A percentile compares a stretch with the other conserved stretches of the same genome.
Evolutionary conservation across 2,113 vertebrate species (phyloP).

Genomic region (Tetrao urogallus): DNA sequence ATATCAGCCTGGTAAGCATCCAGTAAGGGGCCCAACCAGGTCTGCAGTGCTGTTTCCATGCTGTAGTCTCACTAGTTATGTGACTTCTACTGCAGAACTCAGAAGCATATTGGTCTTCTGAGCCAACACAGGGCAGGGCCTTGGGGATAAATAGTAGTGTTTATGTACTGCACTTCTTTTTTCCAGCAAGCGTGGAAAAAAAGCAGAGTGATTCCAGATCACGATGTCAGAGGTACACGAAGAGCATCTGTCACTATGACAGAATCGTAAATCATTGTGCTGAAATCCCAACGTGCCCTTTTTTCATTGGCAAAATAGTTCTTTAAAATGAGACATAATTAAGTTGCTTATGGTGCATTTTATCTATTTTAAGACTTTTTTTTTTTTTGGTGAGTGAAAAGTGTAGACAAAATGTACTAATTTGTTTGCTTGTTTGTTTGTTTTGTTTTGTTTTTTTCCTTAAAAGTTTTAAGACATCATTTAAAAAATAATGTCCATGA

Average conservation of each 20-base stretch:
- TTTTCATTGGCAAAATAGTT: conserved; percentile 25
- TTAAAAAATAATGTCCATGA: background rate
- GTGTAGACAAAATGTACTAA: background rate
- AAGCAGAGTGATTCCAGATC: conserved; percentile 22
- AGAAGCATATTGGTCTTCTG: background rate
- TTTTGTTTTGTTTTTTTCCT: background rate
- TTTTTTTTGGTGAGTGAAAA: background rate
- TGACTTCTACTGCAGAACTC: background rate
- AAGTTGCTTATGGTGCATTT: conserved; percentile 14
- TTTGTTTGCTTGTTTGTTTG: background rate
- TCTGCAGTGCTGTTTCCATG: background rate
- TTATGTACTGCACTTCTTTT: background rate
- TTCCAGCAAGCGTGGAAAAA: background rate
- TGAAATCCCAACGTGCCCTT: conserved; percentile 25
- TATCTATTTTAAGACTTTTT: background rate
- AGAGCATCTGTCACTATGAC: conserved; percentile 63
- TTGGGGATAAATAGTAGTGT: conserved; percentile 1
- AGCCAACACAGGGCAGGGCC: background rate
- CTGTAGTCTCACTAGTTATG: background rate
- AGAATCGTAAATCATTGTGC: conserved; percentile 44
- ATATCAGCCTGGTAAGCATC: background rate
- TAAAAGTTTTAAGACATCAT: background rate
- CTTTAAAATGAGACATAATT: conserved; percentile 34
- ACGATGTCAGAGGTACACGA: conserved; percentile 21
- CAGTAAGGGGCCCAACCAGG: background rate